Percentiles rank a stretch among this genome's conserved stretches.
Conservation (phyloP, 1,140 invertebrate genomes). For the Latrodectus geometricus region DNA sequence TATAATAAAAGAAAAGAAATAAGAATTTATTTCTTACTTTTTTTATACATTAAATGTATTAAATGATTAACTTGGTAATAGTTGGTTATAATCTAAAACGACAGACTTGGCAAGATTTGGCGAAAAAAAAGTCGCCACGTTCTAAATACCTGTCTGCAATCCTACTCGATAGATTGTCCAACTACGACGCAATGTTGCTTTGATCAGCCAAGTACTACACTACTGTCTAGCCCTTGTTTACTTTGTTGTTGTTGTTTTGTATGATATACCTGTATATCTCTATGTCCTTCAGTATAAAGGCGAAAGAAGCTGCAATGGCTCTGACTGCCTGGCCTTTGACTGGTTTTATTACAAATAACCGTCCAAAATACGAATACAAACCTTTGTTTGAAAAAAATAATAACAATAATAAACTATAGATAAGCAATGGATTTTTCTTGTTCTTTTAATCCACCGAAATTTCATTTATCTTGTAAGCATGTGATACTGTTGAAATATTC, state of each 20-base stretch:
- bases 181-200: too few species aligned
- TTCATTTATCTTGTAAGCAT: slow-evolving; percentile 51
- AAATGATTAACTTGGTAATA: too few species aligned
- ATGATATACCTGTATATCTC: slow-evolving; percentile 36
- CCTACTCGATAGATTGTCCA: too few species aligned
- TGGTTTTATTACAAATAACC: slow-evolving; percentile 60
- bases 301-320: slow-evolving; percentile 35
- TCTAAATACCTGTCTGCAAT: too few species aligned
- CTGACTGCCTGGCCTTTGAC: slow-evolving; percentile 53
- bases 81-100: too few species aligned
- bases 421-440: slow-evolving; percentile 37
- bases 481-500: slow-evolving; percentile 23
- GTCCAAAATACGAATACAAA: slow-evolving; percentile 52
- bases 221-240: slow-evolving; percentile 37
- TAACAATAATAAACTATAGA: slow-evolving; percentile 33
- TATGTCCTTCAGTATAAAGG: slow-evolving; percentile 56
- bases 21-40: too few species aligned
- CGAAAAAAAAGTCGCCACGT: too few species aligned
- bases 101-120: too few species aligned
- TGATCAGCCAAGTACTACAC: too few species aligned
- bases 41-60: too few species aligned
- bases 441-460: slow-evolving; percentile 35
- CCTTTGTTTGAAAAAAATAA: slow-evolving; percentile 47
- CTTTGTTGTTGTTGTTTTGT: slow-evolving; percentile 54
- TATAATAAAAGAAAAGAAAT: too few species aligned